Evolutionary conservation across 2,113 vertebrate species (phyloP).

Genomic region (Loxodonta africana): DNA sequence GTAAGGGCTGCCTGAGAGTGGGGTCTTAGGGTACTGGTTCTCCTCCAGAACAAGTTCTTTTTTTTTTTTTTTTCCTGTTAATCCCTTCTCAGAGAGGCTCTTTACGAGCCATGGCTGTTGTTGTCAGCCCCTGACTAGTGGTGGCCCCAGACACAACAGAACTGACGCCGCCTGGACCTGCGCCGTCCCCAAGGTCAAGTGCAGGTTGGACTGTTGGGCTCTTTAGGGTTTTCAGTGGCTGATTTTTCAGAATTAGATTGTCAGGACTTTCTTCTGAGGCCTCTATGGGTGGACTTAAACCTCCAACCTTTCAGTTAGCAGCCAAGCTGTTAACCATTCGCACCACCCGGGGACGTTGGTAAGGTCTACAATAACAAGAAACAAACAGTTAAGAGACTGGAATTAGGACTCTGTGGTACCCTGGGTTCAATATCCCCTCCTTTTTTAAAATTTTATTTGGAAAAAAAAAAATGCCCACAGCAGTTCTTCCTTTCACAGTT

Average conservation of each 20-base stretch:
- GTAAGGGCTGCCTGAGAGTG: accelerated
- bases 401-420: neutral
- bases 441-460: conserved; percentile 70
- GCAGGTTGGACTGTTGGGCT: no score
- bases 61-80: no score
- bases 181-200: no score
- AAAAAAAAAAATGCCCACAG: conserved; percentile 78
- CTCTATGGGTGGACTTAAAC: no score
- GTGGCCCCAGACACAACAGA: no score
- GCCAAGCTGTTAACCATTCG: neutral
- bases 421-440: conserved; percentile 55
- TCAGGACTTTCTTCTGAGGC: no score
- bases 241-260: no score
- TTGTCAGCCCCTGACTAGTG: neutral
- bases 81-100: accelerated
- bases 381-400: neutral
- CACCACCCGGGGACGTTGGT: neutral
- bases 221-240: no score
- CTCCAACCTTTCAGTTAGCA: neutral
- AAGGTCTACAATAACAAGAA: neutral
- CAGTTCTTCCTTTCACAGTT: conserved; percentile 78
- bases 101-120: neutral
- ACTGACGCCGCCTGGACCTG: no score
- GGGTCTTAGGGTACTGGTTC: accelerated
- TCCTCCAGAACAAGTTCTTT: accelerated